These are phyloP conservation scores for Alligator sinensis DNA, from an alignment of 2,113 vertebrate genomes.

Conservation along the genomic window DNA sequence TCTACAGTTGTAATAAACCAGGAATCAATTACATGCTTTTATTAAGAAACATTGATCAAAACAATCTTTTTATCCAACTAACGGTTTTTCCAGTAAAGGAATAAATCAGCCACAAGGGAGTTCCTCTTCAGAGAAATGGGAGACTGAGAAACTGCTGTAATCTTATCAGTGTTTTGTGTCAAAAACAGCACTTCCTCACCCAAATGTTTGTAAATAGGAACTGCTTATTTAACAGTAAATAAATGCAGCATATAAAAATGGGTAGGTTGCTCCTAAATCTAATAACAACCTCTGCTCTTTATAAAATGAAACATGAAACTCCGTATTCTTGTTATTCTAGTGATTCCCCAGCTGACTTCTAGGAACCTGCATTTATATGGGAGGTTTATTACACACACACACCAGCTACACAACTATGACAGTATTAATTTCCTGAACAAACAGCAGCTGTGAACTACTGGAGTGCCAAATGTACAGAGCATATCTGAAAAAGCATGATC, in stretches of 20 bases:
- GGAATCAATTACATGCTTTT: slow-evolving; percentile 54
- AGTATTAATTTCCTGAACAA: neutral
- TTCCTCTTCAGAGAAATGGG: neutral
- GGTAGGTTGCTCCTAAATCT: neutral
- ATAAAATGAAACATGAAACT: neutral
- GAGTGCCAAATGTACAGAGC: neutral
- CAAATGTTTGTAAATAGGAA: slow-evolving; percentile 23
- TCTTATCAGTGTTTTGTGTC: neutral
- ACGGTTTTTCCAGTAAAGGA: neutral
- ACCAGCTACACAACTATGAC: neutral
- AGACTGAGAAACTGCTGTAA: slow-evolving; percentile 20
- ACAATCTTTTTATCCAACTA: slow-evolving; percentile 18
- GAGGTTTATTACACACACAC: neutral
- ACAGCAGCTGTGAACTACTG: neutral
- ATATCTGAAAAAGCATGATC: neutral
- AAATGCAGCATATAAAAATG: neutral
- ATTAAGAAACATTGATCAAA: slow-evolving; percentile 62
- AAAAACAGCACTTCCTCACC: slow-evolving; percentile 27
- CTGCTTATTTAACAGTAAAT: slow-evolving; percentile 25
- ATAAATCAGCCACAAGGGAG: neutral
- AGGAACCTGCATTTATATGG: neutral
- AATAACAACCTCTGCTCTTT: slow-evolving; percentile 30
- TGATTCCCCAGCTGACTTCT: neutral
- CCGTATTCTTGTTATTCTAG: neutral
- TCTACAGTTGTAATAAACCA: neutral